Evolutionary conservation across 2,797 vertebrate genomes (phyloP), one percentile per base, ranked within the genome.

Genomic region (Acanthurus tractus): DNA sequence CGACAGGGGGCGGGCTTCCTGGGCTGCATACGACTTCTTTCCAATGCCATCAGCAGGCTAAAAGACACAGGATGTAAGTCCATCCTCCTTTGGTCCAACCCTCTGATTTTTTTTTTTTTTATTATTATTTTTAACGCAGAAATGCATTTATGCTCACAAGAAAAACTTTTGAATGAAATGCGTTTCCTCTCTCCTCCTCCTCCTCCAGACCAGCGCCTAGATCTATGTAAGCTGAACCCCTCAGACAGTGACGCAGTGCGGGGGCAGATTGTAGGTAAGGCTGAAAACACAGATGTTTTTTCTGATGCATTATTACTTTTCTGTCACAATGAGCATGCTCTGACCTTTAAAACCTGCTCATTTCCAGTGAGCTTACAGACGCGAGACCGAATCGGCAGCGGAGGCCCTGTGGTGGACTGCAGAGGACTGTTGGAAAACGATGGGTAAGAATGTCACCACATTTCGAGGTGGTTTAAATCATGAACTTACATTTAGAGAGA

Each of bases 181-280:
- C 1, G 0, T 53, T 65, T 67, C 1, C 9, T 17, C 42, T 55
- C 25, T 29, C 25, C 3, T 34, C 44, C 44, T 76, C 42, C 52
- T 2, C 76, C 57, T 87, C 78, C 95, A 99, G 98, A 99, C 95
- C 98, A 99, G 95, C 97, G 98, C 85, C 94, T 99, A 94, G 98
- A 99, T 96, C 96, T 99, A 94, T 99, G 98, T 97, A 99, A 99
- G 95, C 95, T 99, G 89, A 99, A 98, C 83, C 96, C 97, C 84
- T 97, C 97, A 36, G 98, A 99, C 94, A 98, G 97, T 3, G 98
- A 99, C 88, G 96, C 97, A 82, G 97, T 99, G 70, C 96, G 98
- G 91, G 98, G 98, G 83, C 98, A 99, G 93, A 99, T 99, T 86
- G 98, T 99, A 91, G 98, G 98, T 99, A 94, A 96, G 97, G 81